Evolutionary conservation across 2,113 vertebrate genomes (phyloP), one percentile per base, ranked within the genome.

Genomic region (Pomatorhinus ruficollis): DNA sequence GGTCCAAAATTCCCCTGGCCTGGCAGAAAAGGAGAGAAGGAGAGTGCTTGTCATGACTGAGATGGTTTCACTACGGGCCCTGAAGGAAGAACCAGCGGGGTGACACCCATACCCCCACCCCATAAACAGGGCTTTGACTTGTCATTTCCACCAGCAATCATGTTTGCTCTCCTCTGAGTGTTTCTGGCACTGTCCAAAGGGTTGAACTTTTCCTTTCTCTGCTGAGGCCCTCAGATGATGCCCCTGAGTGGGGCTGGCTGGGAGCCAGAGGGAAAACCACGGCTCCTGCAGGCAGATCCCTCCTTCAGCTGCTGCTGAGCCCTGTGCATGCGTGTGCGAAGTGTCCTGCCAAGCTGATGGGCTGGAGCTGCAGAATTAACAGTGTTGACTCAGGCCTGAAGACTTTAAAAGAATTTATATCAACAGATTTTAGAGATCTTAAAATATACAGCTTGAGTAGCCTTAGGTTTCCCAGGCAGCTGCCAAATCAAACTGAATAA

Each of bases 401-500:
- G 95, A 77, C 89, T 94, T 96, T 96, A 96, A 77, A 95, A 83
- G 93, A 95, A 93, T 96, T 96, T 97, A 84, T 97, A 96, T 96
- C 97, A 97, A 97, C 96, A 98, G 95, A 96, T 96, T 97, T 98
- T 98, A 97, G 97, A 96, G 97, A 94, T 89, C 90, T 97, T 95
- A 97, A 98, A 98, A 97, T 97, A 97, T 89, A 96, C 95, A 96
- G 86, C 94, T 97, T 72, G 95, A 97, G 95, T 97, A 98, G 96
- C 97, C 97, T 97, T 92, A 91, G 97, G 98, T 97, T 98, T 93
- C 96, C 93, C 76, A 94, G 95, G 79, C 96, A 94, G 93, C 96
- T 97, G 93, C 97, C 94, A 97, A 98, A 98, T 98, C 98, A 98
- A 98, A 98, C 97, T 44, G 97, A 98, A 98, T 98, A 98, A 97